Evolutionary conservation across 2,113 vertebrate species (phyloP), one percentile per base, ranked within the genome.

Genomic region (Thinocorus orbignyianus): DNA sequence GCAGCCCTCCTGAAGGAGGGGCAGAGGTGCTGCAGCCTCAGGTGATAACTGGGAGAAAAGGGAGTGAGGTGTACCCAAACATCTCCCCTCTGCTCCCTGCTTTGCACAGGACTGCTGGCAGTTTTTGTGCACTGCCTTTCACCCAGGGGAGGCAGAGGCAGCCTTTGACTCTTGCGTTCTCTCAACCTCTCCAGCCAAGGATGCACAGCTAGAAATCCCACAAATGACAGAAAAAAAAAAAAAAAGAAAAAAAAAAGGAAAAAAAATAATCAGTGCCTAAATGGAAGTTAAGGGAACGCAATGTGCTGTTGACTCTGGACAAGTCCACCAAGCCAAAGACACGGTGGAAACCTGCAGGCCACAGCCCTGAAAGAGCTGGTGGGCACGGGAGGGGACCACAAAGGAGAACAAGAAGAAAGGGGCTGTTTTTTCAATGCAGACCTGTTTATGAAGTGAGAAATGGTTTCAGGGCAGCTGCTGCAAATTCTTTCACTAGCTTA

Each of bases 381-480:
- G 95, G 92, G 95, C 92, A 96, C 79, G 10, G 93, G 95, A 95
- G 84, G 90, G 93, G 94, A 96, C 94, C 94, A 94, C 95, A 95
- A 92, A 95, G 92, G 57, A 96, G 94, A 91, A 81, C 39, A 84
- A 88, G 58, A 91, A 94, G 77, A 90, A 92, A 96, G 79, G 83
- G 74, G 37, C 95, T 94, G 92, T 96, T 95, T 97, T 97, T 97
- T 96, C 95, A 95, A 88, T 95, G 90, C 94, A 97, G 97, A 98
- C 96, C 97, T 98, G 97, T 98, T 98, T 98, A 98, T 98, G 97
- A 97, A 98, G 98, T 98, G 97, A 98, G 97, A 98, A 98, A 98
- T 97, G 97, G 96, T 97, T 97, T 98, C 81, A 88, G 97, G 96
- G 95, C 95, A 98, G 97, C 96, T 94, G 96, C 94, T 97, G 86